Evolutionary conservation across 2,888 invertebrate genomes (phyloP), one percentile per base, ranked within the genome.

Genomic region (Leptinotarsa rubiginosa): DNA sequence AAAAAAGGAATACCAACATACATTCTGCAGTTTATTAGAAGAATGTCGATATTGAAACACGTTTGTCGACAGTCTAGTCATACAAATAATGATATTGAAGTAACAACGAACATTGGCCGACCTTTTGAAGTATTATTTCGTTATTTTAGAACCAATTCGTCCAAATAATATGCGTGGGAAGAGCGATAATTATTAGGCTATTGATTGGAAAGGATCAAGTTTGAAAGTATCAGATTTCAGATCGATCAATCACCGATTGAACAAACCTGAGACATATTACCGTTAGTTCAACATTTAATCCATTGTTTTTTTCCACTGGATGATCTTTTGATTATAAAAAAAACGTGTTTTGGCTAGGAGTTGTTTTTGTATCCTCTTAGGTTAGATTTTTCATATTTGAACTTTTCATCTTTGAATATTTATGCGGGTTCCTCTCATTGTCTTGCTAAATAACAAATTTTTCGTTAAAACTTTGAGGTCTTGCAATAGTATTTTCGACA

Each of bases 151-250:
- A 20, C 13, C 13, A 56, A 20, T 62, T 62, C n/a, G 41, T 31
- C n/a, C n/a, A 62, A 41, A 25, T 62, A 41, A 62, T 41, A 62
- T 10, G 62, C 41, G 62, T 62, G 62, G 62, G 62, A 62, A 62
- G 62, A 31, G 62, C 15, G 31, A 62, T 31, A 62, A 62, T 62
- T 31, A 62, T n/a, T 18, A n/a, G n/a, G 5, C n/a, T 62, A 25
- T 62, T 15, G n/a, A 62, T 41, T 62, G 25, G 62, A 31, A 15
- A 41, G 62, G 25, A 62, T 62, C 62, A 41, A n/a, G 62, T 62
- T 62, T 31, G 31, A 16, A 31, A 62, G 62, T 62, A 62, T 62
- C 41, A 7, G n/a, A 62, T 62, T 62, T 62, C 62, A 62, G 15
- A 41, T 15, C 2, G 41, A 62, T 62, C 25, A 62, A 31, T 62